Base-by-base conservation (phyloP, 2,888 invertebrate genomes). In the Oxystoma pomonae region DNA sequence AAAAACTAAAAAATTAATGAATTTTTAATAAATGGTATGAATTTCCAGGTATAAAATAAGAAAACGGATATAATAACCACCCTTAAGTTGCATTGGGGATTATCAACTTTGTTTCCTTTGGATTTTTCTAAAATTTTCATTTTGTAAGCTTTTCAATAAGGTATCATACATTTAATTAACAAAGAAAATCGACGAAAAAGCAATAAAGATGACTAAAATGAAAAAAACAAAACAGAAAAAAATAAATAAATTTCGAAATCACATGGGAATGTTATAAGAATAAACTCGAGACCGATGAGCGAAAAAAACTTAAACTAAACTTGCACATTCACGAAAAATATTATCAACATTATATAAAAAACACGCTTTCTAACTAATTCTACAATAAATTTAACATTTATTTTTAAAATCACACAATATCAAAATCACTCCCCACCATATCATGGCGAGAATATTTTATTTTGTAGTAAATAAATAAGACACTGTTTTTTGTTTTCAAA, bases 391-490 rank as follows among this genome's bases (percentile, higher is more conserved):
- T 72, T 73, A 71, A 72, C 75, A 76, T 76, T 72, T 76, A 76
- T 73, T 75, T 74, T 75, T 76, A 76, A n/a, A 80, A 80, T 80
- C 80, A 80, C 80, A 80, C 79, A 78, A 76, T 79, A 80, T 80
- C 78, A 77, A 79, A 81, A 81, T 80, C 80, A 81, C 80, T 73
- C 77, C 77, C 77, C 77, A 77, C 68, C 67, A 59, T 20, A 67
- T 71, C 58, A 20, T 67, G 73, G 76, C 78, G 77, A 75, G 76
- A 77, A 74, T 72, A 72, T 73, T 73, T 17, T 53, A 53, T 53
- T 53, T 9, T 53, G 7, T 16, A 9, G 16, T 5, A 74, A 70
- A 78, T 78, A 78, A 78, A 78, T 78, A 76, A 77, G 74, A 78
- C 74, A 77, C 73, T 35, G 35, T 35, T 35, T 35, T 35, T 35